These are phyloP conservation scores for Heliocidaris tuberculata DNA, from an alignment of 35 echinoderm and acorn worm species.

Conservation along the genomic window DNA sequence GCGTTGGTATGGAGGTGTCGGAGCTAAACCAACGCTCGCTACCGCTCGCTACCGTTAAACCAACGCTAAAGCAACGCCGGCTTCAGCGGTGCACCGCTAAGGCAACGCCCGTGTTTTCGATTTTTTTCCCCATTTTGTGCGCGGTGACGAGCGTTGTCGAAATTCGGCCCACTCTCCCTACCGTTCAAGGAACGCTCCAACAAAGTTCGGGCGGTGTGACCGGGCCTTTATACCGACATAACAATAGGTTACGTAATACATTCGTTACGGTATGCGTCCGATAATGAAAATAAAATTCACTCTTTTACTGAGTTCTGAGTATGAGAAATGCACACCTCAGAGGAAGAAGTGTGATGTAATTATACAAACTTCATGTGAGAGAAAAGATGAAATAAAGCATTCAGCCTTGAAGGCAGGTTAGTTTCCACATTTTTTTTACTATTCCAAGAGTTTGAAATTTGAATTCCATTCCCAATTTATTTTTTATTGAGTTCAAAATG, in stretches of 20 bases:
- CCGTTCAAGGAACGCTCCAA: constrained; percentile 32
- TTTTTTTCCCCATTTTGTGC: constrained; percentile 35
- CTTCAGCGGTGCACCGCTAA: constrained; percentile 32
- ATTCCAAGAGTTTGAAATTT: background rate
- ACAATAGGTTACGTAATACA: too few relatives aligned
- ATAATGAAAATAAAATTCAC: too few relatives aligned
- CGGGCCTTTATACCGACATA: too few relatives aligned
- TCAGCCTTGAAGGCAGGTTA: background rate
- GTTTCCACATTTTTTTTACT: background rate
- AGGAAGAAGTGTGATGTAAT: too few relatives aligned
- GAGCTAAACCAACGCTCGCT: constrained; percentile 23
- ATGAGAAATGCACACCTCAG: too few relatives aligned
- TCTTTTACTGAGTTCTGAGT: too few relatives aligned
- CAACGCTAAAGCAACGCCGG: constrained; percentile 38
- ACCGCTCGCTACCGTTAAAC: constrained; percentile 36
- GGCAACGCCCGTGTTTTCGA: constrained; percentile 32
- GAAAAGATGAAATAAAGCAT: too few relatives aligned
- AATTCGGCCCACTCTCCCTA: constrained; percentile 36
- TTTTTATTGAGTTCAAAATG: background rate
- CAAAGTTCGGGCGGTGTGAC: constrained; percentile 23
- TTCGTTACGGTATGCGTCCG: too few relatives aligned
- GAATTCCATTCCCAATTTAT: background rate
- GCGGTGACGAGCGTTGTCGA: constrained; percentile 38
- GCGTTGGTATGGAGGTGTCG: constrained; percentile 19
- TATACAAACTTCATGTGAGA: too few relatives aligned